Percentiles rank a stretch among this genome's conserved stretches.
Conservation (phyloP, 2,888 invertebrate genomes). For the Harpalus rufipes region DNA sequence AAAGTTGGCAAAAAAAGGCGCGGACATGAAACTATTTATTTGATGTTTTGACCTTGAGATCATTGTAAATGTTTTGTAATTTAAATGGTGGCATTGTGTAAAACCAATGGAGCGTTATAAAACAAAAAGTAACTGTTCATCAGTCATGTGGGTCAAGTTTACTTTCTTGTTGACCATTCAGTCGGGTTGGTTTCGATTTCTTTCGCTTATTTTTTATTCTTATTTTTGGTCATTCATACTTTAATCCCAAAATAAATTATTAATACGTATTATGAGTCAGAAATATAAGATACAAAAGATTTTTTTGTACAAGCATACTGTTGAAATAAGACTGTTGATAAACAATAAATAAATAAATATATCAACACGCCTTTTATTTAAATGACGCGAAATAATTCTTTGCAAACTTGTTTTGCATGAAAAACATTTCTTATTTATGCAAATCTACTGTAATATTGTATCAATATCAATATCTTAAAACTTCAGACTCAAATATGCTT, state of each 20-base stretch:
- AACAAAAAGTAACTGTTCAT: slow-evolving; percentile 48
- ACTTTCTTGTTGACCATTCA: slow-evolving; percentile 34
- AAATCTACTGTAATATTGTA: no score
- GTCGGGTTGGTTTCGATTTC: slow-evolving; percentile 19
- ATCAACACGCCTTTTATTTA: no score
- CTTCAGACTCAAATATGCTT: no score
- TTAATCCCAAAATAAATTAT: neutral
- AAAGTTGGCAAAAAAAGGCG: slow-evolving; percentile 28
- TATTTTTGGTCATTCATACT: neutral
- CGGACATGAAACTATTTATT: slow-evolving; percentile 10
- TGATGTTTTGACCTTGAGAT: slow-evolving; percentile 47
- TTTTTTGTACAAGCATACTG: neutral
- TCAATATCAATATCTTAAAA: no score
- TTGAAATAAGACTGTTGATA: no score
- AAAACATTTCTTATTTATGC: no score
- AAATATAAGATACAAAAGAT: neutral
- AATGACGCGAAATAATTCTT: no score
- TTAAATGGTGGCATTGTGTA: slow-evolving; percentile 41
- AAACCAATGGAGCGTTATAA: slow-evolving; percentile 22
- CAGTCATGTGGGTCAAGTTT: slow-evolving; percentile 44
- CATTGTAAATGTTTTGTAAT: slow-evolving; percentile 29
- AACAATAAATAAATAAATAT: no score
- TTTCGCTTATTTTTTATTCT: slow-evolving; percentile 3
- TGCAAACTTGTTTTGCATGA: no score
- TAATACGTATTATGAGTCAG: neutral